Conservation (phyloP, 2,888 invertebrate genomes). For the Parnassius smintheus region DNA sequence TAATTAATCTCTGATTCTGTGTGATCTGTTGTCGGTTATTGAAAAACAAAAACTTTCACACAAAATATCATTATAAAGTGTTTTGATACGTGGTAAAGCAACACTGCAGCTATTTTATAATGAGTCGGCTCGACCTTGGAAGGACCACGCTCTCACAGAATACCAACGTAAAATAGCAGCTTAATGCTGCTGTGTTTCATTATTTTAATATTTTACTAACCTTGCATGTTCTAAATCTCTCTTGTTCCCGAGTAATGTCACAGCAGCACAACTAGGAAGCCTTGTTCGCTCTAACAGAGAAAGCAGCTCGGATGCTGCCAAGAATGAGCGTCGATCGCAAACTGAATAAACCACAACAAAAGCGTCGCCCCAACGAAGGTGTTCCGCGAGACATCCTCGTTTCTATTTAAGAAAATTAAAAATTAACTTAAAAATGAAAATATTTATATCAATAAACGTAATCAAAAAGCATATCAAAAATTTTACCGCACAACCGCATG, state of each 20-base stretch:
- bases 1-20: too few relatives aligned
- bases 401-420: slow-evolving; percentile 71
- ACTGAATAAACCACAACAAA: slow-evolving; percentile 92
- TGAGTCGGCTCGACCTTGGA: too few relatives aligned
- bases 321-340: slow-evolving; percentile 87
- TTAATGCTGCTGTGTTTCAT: too few relatives aligned
- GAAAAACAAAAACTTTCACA: too few relatives aligned
- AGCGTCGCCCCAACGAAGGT: slow-evolving; percentile 91
- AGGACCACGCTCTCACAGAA: too few relatives aligned
- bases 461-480: background rate
- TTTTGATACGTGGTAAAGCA: too few relatives aligned
- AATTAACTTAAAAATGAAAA: background rate
- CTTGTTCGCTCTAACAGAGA: slow-evolving; percentile 86
- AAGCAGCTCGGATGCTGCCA: slow-evolving; percentile 86
- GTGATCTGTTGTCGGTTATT: too few relatives aligned
- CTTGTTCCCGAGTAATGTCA: slow-evolving; percentile 90
- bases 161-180: too few relatives aligned
- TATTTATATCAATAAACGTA: slow-evolving; percentile 1
- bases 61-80: too few relatives aligned
- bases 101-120: too few relatives aligned
- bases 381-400: slow-evolving; percentile 87
- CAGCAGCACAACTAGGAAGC: slow-evolving; percentile 88
- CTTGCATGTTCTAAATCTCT: slow-evolving; percentile 90
- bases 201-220: slow-evolving; percentile 52
- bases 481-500: slow-evolving; percentile 89